Evolutionary conservation across 2,797 vertebrate species (phyloP), one percentile per base, ranked within the genome.

Genomic region (Galago senegalensis): DNA sequence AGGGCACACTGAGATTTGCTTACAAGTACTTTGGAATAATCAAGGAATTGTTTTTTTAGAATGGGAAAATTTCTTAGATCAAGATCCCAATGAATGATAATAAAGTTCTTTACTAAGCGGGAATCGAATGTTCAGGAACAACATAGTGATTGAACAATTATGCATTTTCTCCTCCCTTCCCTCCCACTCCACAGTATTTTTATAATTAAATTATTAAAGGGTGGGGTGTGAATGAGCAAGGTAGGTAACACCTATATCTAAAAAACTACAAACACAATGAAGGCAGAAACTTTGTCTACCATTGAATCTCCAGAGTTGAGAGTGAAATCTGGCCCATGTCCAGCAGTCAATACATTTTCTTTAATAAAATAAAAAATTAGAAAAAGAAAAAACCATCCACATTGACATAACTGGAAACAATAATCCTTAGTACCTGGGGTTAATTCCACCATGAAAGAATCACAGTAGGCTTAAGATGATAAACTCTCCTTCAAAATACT

Each of bases 361-460:
- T 82, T n/a, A 88, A 53, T 73, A 58, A 69, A 95, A 91, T 34
- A 89, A 89, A 70, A 85, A 25, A 80, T 40, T 58, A 72, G n/a
- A 83, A 60, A 72, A 76, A 76, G 60, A 3, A n/a, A 70, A 86
- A 96, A 83, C 20, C 82, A 60, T 77, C 82, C 49, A 63, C 8
- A 81, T 0, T 82, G 40, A 82, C 70, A 7, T 27, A 73, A 80
- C 79, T 63, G 84, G 31, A 96, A 77, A 58, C 5, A 69, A 81
- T 53, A 9, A 56, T 58, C 10, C 20, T 92, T 81, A 61, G 37
- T 65, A 72, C 2, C 3, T 23, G 60, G 29, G 23, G 5, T 5
- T 61, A 93, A 81, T 65, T 94, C 58, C 90, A 91, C 27, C n/a
- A 21, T 53, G 43, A 82, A 91, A 95, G 37, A 93, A 94, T 76